A percentile compares a stretch with the other conserved stretches of the same genome.
These are phyloP conservation scores for Tachypleus tridentatus DNA, from an alignment of 1,140 invertebrate species.

Conservation along the genomic window DNA sequence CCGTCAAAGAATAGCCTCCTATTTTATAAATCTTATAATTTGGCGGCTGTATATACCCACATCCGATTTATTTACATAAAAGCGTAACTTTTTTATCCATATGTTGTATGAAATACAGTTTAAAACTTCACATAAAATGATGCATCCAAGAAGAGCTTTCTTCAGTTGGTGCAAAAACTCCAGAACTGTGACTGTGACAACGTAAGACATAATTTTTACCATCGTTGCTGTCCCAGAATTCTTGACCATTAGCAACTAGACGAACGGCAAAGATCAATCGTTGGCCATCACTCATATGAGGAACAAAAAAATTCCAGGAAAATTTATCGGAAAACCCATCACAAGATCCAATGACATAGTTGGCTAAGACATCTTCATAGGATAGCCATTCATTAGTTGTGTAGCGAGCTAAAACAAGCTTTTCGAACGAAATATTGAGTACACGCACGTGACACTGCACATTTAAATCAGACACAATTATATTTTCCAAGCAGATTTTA, in stretches of 20 bases:
- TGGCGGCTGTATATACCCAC: no score
- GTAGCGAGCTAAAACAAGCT: slow-evolving; percentile 75
- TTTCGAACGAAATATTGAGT: slow-evolving; percentile 80
- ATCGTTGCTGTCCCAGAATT: slow-evolving; percentile 83
- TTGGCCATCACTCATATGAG: slow-evolving; percentile 40
- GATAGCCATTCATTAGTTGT: slow-evolving; percentile 73
- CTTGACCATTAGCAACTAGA: slow-evolving; percentile 64
- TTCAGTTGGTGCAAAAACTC: no score
- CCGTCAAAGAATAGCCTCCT: no score
- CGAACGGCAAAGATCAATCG: slow-evolving; percentile 66
- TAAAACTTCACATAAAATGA: no score
- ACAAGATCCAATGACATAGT: slow-evolving; percentile 74
- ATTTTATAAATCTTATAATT: no score
- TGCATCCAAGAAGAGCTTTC: no score
- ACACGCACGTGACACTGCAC: slow-evolving; percentile 77
- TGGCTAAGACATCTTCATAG: slow-evolving; percentile 58
- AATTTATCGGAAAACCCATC: slow-evolving; percentile 78
- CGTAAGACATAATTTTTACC: slow-evolving; percentile 75
- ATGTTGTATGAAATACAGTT: no score
- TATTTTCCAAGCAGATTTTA: slow-evolving; percentile 73
- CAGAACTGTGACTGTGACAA: slow-evolving; percentile 33
- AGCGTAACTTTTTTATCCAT: no score
- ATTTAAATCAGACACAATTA: slow-evolving; percentile 51
- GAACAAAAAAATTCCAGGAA: slow-evolving; percentile 57
- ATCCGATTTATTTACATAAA: no score